Evolutionary conservation across 2,113 vertebrate genomes (phyloP).

Genomic region (Ia io): DNA sequence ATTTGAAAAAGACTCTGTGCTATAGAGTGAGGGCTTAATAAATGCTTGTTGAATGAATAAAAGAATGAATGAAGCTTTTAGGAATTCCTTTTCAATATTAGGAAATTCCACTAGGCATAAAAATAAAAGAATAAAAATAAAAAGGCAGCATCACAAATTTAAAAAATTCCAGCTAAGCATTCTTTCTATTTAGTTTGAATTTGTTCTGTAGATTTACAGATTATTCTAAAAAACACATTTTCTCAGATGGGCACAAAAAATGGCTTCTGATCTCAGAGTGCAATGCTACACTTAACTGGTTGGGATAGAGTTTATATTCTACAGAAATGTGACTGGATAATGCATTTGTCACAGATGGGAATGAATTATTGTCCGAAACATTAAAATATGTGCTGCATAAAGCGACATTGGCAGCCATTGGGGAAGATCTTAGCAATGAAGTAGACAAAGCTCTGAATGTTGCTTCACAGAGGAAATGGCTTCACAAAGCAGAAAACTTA

Average conservation of each 20-base stretch:
- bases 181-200: constrained; percentile 13
- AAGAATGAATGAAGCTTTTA: background rate
- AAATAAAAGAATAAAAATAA: constrained; percentile 3
- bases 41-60: background rate
- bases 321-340: constrained; percentile 4
- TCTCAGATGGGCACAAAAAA: background rate
- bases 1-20: background rate
- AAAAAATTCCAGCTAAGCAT: background rate
- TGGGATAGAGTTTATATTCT: background rate
- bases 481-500: constrained; percentile 40
- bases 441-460: constrained; percentile 29
- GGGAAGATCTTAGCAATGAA: constrained; percentile 60
- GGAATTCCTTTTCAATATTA: background rate
- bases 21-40: background rate
- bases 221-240: background rate
- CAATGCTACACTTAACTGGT: background rate
- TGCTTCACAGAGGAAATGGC: constrained; percentile 50
- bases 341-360: constrained; percentile 48
- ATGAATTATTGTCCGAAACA: constrained; percentile 50
- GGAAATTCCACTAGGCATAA: constrained; percentile 1
- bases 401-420: constrained; percentile 8
- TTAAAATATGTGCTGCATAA: constrained; percentile 46
- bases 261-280: background rate
- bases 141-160: background rate
- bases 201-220: background rate